phyloP scores from a whole-genome alignment of 2,113 vertebrate species.

The Sus scrofa region DNA sequence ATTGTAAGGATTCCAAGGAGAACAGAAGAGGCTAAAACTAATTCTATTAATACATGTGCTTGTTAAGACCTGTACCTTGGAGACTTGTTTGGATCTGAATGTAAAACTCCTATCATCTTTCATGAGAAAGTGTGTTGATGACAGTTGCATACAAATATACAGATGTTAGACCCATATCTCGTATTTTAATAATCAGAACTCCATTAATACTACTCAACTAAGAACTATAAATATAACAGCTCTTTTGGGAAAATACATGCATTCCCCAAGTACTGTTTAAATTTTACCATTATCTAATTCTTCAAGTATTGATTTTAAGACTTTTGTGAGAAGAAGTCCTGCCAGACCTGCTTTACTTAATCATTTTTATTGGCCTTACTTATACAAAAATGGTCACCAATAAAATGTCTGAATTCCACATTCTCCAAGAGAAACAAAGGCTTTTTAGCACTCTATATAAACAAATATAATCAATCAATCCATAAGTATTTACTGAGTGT shows the following conservation, averaged over 20 bases:
- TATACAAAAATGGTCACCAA: neutral
- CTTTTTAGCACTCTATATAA: neutral
- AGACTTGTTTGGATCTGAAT: neutral
- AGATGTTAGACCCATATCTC: neutral
- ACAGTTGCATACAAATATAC: slow-evolving; percentile 11
- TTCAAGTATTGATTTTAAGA: slow-evolving; percentile 23
- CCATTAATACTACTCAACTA: neutral
- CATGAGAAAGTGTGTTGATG: neutral
- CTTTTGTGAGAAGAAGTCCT: neutral
- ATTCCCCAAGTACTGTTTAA: neutral
- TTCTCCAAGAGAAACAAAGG: neutral
- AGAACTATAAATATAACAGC: neutral
- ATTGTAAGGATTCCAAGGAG: neutral
- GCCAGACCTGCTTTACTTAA: slow-evolving; percentile 12
- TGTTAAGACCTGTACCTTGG: neutral
- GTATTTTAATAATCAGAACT: slow-evolving; percentile 24
- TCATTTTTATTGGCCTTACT: slow-evolving; percentile 16
- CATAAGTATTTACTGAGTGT: neutral
- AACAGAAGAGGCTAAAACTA: neutral
- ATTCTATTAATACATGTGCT: neutral
- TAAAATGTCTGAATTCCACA: slow-evolving; percentile 16
- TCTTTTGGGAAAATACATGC: neutral
- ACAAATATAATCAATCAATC: neutral
- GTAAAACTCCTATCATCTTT: neutral
- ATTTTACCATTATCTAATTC: slow-evolving; percentile 54